Evolutionary conservation across 2,888 invertebrate species (phyloP).

Genomic region (Synanthedon andrenaeformis): DNA sequence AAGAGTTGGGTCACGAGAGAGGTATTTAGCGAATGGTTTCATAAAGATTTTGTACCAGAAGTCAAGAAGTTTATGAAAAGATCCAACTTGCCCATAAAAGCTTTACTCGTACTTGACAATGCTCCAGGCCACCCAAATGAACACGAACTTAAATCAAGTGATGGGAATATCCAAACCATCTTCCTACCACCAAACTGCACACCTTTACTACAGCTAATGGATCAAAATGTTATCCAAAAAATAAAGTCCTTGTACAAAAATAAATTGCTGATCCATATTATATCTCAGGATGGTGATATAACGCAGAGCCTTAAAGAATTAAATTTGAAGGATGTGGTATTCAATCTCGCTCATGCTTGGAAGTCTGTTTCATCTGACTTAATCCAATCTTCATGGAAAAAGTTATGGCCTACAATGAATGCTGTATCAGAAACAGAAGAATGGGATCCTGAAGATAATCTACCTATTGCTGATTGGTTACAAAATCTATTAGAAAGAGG

Average conservation of each 20-base stretch:
- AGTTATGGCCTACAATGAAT: too few species aligned
- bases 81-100: constrained; percentile 17
- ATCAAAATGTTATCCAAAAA: constrained; percentile 19
- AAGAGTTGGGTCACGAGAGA: constrained; percentile 17
- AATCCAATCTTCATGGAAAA: too few species aligned
- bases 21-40: constrained; percentile 19
- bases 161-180: constrained; percentile 19
- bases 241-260: constrained; percentile 17
- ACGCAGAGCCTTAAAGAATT: constrained; percentile 14
- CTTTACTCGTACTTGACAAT: constrained; percentile 19
- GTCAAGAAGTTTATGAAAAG: constrained; percentile 17
- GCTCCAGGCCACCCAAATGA: constrained; percentile 19
- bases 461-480: too few species aligned
- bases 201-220: constrained; percentile 19
- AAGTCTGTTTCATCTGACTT: too few species aligned
- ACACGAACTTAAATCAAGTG: constrained; percentile 21
- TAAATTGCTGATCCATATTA: constrained; percentile 17
- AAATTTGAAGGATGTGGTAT: constrained; percentile 17
- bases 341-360: constrained; percentile 18
- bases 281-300: constrained; percentile 15
- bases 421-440: too few species aligned
- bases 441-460: too few species aligned
- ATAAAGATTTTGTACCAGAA: constrained; percentile 16
- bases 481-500: too few species aligned
- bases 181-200: constrained; percentile 18